Percentiles rank a stretch among this genome's conserved stretches.
phyloP scores from a whole-genome alignment of 2,888 invertebrate species.

The Metellina segmentata region DNA sequence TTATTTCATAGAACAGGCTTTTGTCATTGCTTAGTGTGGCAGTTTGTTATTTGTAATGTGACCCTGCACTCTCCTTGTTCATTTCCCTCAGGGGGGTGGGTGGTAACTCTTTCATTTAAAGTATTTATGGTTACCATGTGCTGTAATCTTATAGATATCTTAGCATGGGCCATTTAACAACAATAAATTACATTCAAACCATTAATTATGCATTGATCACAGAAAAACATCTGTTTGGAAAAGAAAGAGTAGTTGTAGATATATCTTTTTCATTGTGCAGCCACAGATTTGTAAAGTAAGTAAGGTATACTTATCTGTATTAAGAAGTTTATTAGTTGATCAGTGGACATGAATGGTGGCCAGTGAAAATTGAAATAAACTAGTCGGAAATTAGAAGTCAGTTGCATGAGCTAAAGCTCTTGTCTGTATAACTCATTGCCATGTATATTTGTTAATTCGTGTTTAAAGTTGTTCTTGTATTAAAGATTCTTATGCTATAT shows the following conservation, averaged over 20 bases:
- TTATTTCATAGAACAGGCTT: slow-evolving; percentile 73
- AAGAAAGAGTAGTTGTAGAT: slow-evolving; percentile 74
- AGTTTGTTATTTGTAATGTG: slow-evolving; percentile 68
- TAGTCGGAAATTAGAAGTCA: slow-evolving; percentile 76
- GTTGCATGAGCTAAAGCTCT: slow-evolving; percentile 74
- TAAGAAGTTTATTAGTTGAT: slow-evolving; percentile 59
- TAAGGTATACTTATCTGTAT: slow-evolving; percentile 62
- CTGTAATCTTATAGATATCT: slow-evolving; percentile 70
- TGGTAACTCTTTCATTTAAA: slow-evolving; percentile 40
- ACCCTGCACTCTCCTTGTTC: slow-evolving; percentile 54
- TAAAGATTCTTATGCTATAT: slow-evolving; percentile 77
- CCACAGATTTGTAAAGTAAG: slow-evolving; percentile 73
- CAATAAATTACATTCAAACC: slow-evolving; percentile 64
- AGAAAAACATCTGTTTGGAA: slow-evolving; percentile 71
- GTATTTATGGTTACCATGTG: slow-evolving; percentile 65
- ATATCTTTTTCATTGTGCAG: slow-evolving; percentile 74
- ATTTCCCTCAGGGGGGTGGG: slow-evolving; percentile 59
- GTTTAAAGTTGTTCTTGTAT: slow-evolving; percentile 77
- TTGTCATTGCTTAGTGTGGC: slow-evolving; percentile 73
- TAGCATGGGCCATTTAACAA: slow-evolving; percentile 69
- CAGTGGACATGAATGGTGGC: slow-evolving; percentile 71
- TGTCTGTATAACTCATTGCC: slow-evolving; percentile 76
- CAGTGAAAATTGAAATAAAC: slow-evolving; percentile 74
- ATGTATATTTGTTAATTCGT: slow-evolving; percentile 77
- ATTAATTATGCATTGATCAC: slow-evolving; percentile 67